Percentiles rank a stretch among this genome's conserved stretches.
These are phyloP conservation scores for Phoxinus phoxinus DNA, from an alignment of 2,113 vertebrate genomes.

Conservation along the genomic window DNA sequence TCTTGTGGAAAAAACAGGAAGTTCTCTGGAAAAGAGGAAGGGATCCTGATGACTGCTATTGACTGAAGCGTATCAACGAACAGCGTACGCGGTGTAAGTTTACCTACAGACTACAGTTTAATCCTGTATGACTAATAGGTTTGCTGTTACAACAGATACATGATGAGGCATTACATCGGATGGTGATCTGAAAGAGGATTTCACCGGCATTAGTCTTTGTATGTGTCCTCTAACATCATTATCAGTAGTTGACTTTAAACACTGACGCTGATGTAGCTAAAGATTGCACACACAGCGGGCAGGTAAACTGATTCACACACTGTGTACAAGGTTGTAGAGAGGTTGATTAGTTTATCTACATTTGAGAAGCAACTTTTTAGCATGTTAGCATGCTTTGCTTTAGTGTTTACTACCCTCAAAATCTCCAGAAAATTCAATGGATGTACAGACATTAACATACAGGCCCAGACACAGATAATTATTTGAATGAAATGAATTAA, in stretches of 20 bases:
- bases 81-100: neutral
- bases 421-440: neutral
- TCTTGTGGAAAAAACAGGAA: conserved; percentile 30
- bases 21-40: conserved; percentile 29
- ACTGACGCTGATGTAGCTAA: neutral
- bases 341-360: neutral
- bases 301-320: neutral
- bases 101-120: conserved; percentile 30
- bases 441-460: no score
- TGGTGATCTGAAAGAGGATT: conserved; percentile 26
- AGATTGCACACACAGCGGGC: neutral
- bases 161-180: conserved; percentile 32
- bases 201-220: neutral
- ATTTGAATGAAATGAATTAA: no score
- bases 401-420: neutral
- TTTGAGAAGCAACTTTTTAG: neutral
- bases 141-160: conserved; percentile 38
- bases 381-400: neutral
- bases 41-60: conserved; percentile 24
- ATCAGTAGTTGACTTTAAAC: neutral
- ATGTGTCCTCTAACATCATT: neutral
- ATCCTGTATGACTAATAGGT: conserved; percentile 38
- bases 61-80: neutral
- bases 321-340: neutral
- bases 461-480: no score